Conservation (phyloP, 2,113 vertebrate species). For the Nycticryphes semicollaris region DNA sequence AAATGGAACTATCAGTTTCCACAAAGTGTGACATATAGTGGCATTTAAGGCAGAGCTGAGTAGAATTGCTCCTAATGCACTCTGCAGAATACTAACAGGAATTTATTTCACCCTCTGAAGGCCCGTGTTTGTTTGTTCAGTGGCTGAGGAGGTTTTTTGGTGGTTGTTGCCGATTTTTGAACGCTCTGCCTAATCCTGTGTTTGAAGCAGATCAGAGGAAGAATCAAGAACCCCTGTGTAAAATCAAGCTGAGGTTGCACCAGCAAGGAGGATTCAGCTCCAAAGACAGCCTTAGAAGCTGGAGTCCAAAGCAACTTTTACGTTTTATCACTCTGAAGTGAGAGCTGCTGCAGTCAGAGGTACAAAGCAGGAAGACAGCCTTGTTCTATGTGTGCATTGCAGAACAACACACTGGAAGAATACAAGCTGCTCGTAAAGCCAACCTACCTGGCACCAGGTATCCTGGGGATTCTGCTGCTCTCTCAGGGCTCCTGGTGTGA, state of each 20-base stretch:
- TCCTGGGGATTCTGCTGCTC: background rate
- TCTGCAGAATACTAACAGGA: background rate
- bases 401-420: background rate
- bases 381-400: background rate
- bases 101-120: slow-evolving; percentile 1
- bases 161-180: background rate
- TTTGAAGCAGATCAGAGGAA: background rate
- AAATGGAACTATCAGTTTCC: background rate
- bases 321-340: background rate
- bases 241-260: background rate
- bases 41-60: slow-evolving; percentile 30
- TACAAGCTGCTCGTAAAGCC: background rate
- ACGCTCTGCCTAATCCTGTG: background rate
- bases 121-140: background rate
- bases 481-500: background rate
- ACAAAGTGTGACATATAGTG: background rate
- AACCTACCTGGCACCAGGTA: background rate
- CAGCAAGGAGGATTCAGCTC: background rate
- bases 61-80: background rate
- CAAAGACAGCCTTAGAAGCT: background rate
- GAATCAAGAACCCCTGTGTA: background rate
- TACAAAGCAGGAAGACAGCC: background rate
- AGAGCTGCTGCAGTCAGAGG: background rate
- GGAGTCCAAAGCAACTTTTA: background rate
- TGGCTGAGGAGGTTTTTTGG: background rate